Evolutionary conservation across 2,797 vertebrate species (phyloP), one percentile per base, ranked within the genome.

Genomic region (Epinephelus coioides): DNA sequence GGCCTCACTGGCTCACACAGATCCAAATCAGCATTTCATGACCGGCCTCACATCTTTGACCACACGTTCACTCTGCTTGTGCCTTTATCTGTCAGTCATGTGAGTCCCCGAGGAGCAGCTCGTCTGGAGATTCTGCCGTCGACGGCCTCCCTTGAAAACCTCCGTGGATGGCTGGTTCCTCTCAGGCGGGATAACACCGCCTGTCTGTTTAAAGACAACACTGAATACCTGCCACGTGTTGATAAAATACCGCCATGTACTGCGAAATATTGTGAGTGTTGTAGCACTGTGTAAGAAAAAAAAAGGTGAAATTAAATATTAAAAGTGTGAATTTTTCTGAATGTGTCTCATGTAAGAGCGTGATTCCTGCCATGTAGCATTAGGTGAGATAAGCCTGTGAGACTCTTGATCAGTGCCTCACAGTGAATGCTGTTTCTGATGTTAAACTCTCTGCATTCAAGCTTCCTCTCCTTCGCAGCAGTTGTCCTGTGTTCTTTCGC

Each of bases 1-100:
- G 53, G 78, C 86, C 85, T 73, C 72, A 76, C 60, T 34, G 73
- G 71, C 88, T 84, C 78, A 66, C 84, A 62, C 74, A 67, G 89
- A 91, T 94, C 87, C 82, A 82, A 90, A 92, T 93, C 89, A 88
- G 83, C 77, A 77, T 87, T 92, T 93, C 84, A 85, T 88, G 83
- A 88, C 89, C 77, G 68, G 81, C 84, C 83, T 86, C 80, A 74
- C 86, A 89, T 88, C 87, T 90, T 27, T 91, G 91, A 91, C 93
- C 91, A 84, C 84, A 72, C 81, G 85, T 82, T 88, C 57, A 66
- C 81, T 78, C 81, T 40, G 82, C 85, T 76, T 56, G 83, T 40
- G 81, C 86, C 86, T 88, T 86, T 81, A 90, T 85, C 90, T 85
- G 90, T 90, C 91, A 86, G 90, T 93, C 93, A 92, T 83, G 76